Percentiles rank a stretch among this genome's conserved stretches.
These are phyloP conservation scores for Prochilodus magdalenae DNA, from an alignment of 2,113 vertebrate species.

Conservation along the genomic window DNA sequence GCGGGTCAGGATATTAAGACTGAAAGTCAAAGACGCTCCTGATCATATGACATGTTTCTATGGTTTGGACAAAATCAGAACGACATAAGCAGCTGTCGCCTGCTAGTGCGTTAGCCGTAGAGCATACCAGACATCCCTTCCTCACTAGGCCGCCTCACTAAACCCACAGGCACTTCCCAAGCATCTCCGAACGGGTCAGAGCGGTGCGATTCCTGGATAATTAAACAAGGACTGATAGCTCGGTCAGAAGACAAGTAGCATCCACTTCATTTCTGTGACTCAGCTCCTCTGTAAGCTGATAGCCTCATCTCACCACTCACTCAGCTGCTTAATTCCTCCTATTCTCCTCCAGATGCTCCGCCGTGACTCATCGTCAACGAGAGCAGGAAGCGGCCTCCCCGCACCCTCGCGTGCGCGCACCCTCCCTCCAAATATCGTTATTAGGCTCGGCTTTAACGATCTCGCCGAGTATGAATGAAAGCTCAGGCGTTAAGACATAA, in stretches of 20 bases:
- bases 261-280: constrained; percentile 2
- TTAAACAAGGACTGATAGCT: neutral
- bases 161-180: no score
- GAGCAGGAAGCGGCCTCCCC: neutral
- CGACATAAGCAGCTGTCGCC: no score
- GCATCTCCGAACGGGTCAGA: no score
- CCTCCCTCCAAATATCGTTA: neutral
- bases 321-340: neutral
- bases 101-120: no score
- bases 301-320: neutral
- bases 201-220: neutral
- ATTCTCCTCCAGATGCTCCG: constrained; percentile 2
- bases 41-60: no score
- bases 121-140: no score
- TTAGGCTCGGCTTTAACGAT: constrained; percentile 26
- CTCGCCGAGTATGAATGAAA: neutral
- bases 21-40: no score
- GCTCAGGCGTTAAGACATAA: constrained; percentile 28
- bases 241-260: constrained; percentile 2
- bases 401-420: neutral
- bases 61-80: no score
- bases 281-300: neutral
- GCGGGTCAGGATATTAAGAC: no score
- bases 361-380: constrained; percentile 21
- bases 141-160: neutral